phyloP scores from a whole-genome alignment of 2,797 vertebrate genomes.

The Clarias laeviceps region DNA sequence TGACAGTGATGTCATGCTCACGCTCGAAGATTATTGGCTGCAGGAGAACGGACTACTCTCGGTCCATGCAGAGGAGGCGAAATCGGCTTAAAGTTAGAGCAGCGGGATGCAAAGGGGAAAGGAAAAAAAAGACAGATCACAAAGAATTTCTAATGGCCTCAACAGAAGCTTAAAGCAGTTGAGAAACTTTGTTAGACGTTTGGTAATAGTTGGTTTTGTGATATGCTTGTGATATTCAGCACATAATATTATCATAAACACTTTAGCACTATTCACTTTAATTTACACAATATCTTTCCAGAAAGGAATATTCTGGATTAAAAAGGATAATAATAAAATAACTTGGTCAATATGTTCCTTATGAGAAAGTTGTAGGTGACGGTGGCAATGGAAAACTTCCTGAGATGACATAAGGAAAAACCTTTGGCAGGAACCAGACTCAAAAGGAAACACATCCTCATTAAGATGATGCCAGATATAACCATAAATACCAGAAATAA shows the following conservation, averaged over 20 bases:
- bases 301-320: no score
- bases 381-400: no score
- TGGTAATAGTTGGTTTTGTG: background rate
- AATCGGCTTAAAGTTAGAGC: conserved; percentile 66
- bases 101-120: conserved; percentile 63
- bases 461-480: no score
- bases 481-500: no score
- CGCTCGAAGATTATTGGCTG: conserved; percentile 70
- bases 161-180: conserved; percentile 58
- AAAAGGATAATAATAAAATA: no score
- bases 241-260: background rate
- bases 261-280: background rate
- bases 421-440: no score
- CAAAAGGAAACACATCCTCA: no score
- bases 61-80: conserved; percentile 65
- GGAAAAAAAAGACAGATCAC: conserved; percentile 45
- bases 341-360: no score
- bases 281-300: no score
- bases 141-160: conserved; percentile 59
- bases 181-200: background rate
- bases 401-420: no score
- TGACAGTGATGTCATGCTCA: conserved; percentile 73
- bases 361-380: no score
- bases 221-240: background rate
- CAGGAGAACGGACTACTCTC: conserved; percentile 72